Conservation (phyloP, 2,888 invertebrate genomes). For the Chloroclystis v-ata region DNA sequence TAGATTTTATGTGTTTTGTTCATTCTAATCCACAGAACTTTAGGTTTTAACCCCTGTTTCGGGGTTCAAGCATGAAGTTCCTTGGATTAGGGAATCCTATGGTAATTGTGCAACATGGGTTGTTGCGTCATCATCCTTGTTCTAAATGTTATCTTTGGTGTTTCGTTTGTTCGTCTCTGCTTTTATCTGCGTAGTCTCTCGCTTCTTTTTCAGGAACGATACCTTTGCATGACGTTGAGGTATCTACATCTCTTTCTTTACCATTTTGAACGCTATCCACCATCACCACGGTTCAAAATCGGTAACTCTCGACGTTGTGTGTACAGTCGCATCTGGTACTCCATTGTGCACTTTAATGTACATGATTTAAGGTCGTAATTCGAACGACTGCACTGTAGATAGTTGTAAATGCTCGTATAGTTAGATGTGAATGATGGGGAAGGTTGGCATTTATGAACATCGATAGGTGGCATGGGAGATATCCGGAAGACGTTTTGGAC, state of each 20-base stretch:
- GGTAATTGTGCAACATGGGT: conserved; percentile 41
- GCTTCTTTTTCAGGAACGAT: conserved; percentile 30
- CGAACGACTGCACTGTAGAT: conserved; percentile 29
- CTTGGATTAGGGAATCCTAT: too few relatives aligned
- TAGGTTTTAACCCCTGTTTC: too few relatives aligned
- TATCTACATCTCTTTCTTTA: conserved; percentile 19
- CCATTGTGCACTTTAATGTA: conserved; percentile 18
- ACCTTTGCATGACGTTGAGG: conserved; percentile 23
- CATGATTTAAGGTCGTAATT: conserved; percentile 14
- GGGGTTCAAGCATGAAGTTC: too few relatives aligned
- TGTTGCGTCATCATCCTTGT: conserved; percentile 67
- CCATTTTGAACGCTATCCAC: conserved; percentile 14
- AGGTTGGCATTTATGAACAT: conserved; percentile 16
- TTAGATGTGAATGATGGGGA: conserved; percentile 20
- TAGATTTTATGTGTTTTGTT: conserved; percentile 36
- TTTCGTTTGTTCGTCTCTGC: conserved; percentile 48
- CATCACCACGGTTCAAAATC: conserved; percentile 10
- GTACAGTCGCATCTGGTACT: conserved; percentile 20
- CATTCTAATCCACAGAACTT: conserved; percentile 15
- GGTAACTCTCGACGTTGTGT: conserved; percentile 15
- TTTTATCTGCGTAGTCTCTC: conserved; percentile 55
- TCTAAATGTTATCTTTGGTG: conserved; percentile 51
- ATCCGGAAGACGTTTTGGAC: conserved; percentile 10
- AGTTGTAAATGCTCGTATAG: conserved; percentile 42
- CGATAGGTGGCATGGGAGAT: conserved; percentile 16